Evolutionary conservation across 2,888 invertebrate species (phyloP), one percentile per base, ranked within the genome.

Genomic region (Hirtodrosophila duncani): DNA sequence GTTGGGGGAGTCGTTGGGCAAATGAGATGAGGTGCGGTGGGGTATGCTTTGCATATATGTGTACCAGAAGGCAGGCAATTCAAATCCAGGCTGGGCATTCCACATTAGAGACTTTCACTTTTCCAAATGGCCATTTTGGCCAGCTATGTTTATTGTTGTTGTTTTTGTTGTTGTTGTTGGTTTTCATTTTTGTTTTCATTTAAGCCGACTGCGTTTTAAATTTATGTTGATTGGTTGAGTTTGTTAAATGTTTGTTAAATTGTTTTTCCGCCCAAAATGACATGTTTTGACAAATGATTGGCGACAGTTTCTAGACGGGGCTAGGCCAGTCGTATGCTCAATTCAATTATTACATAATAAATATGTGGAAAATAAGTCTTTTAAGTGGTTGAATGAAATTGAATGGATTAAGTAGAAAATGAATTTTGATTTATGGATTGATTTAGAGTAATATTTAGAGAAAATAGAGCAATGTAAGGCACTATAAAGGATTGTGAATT

Each of bases 231-330:
- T 77, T 77, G 75, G 68, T 52, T 61, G 58, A 67, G 46, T 71
- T 81, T 65, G 56, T 44, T 39, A 60, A 70, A 74, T 77, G 80
- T 71, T 36, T 71, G 80, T 75, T 79, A 75, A 77, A 77, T 79
- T 79, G 75, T 78, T 81, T 53, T 75, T 75, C 80, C 80, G 66
- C 49, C 55, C n/a, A 34, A 61, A 77, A 63, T 77, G 72, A 77
- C 81, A 79, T 71, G 69, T 67, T 67, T 79, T 75, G 75, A 77
- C 75, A 77, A 77, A 77, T 77, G 81, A 77, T 71, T 66, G 59
- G 60, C n/a, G 26, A 55, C 42, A 9, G 41, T 36, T 44, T 60
- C 44, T 23, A 49, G 49, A 36, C 39, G 44, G 30, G 43, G 21
- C 11, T 24, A 17, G 20, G 4, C 18, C n/a, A n/a, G n/a, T n/a